Evolutionary conservation across 2,888 invertebrate species (phyloP).

Genomic region (Philaethria dido): DNA sequence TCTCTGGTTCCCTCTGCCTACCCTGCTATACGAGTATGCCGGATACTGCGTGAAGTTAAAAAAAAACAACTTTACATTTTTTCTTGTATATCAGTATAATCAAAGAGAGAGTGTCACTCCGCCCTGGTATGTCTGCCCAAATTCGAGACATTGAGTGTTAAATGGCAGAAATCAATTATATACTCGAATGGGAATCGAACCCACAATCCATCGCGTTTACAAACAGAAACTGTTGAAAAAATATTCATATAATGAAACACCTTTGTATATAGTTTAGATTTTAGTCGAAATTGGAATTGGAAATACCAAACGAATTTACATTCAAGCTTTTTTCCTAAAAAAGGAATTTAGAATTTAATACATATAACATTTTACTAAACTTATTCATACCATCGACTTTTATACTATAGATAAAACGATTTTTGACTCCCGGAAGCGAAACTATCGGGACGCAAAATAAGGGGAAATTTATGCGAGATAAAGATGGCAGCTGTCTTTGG

Average conservation of each 20-base stretch:
- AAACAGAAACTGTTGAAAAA: too few relatives aligned
- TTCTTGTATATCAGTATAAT: too few relatives aligned
- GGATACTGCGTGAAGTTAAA: too few relatives aligned
- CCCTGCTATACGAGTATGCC: too few relatives aligned
- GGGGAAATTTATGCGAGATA: constrained; percentile 38
- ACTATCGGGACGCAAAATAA: constrained; percentile 34
- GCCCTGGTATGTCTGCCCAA: too few relatives aligned
- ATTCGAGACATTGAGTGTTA: too few relatives aligned
- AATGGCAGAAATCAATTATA: too few relatives aligned
- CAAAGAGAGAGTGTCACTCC: too few relatives aligned
- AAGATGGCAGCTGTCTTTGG: constrained; percentile 37
- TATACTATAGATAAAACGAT: constrained; percentile 19
- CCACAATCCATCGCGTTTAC: too few relatives aligned
- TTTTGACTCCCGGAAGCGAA: constrained; percentile 29
- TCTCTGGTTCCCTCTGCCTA: too few relatives aligned
- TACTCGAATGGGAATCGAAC: neutral
- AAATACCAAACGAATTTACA: constrained; percentile 4
- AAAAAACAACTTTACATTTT: too few relatives aligned
- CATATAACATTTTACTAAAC: constrained; percentile 10
- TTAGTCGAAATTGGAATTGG: neutral
- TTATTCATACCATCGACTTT: constrained; percentile 27
- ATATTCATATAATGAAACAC: too few relatives aligned
- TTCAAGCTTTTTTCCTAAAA: neutral
- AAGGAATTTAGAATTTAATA: constrained; percentile 1
- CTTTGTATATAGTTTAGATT: neutral